These are phyloP conservation scores for Romanogobio albipinnatus DNA, from an alignment of 2,113 vertebrate genomes.

Conservation along the genomic window DNA sequence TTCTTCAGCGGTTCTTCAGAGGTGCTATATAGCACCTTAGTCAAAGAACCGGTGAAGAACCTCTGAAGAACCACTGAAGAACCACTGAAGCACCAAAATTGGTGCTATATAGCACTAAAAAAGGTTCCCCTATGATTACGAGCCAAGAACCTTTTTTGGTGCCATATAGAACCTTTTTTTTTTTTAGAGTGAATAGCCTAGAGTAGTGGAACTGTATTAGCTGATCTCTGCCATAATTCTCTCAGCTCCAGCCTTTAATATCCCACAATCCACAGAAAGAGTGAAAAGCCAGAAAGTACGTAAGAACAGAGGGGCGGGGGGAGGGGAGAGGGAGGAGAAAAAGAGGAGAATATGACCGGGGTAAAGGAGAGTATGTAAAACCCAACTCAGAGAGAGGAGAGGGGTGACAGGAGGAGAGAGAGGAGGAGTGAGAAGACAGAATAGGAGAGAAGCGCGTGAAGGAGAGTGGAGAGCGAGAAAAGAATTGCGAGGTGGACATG, in stretches of 20 bases:
- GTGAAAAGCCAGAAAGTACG: slow-evolving; percentile 50
- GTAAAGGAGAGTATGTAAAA: slow-evolving; percentile 30
- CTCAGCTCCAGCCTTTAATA: slow-evolving; percentile 62
- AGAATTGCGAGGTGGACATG: slow-evolving; percentile 70
- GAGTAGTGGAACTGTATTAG: slow-evolving; percentile 37
- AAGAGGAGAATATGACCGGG: slow-evolving; percentile 26
- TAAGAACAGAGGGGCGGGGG: slow-evolving; percentile 56
- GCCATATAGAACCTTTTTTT: too few species aligned
- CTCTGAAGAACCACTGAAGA: too few species aligned
- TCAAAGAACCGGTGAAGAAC: too few species aligned
- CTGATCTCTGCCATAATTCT: slow-evolving; percentile 53
- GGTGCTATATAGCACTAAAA: too few species aligned
- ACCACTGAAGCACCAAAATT: too few species aligned
- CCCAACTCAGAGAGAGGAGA: slow-evolving; percentile 38
- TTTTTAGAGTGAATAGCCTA: too few species aligned
- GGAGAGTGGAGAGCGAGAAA: slow-evolving; percentile 62
- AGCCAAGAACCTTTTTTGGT: too few species aligned
- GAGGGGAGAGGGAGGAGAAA: slow-evolving; percentile 45
- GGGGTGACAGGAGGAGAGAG: slow-evolving; percentile 53
- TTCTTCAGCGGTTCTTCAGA: too few species aligned
- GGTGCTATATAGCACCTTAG: too few species aligned
- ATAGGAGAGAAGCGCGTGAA: slow-evolving; percentile 57
- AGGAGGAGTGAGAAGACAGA: slow-evolving; percentile 40
- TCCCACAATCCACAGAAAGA: slow-evolving; percentile 58
- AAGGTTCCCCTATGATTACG: too few species aligned